phyloP scores from a whole-genome alignment of 2,113 vertebrate genomes.

The Rhinogobius similis region DNA sequence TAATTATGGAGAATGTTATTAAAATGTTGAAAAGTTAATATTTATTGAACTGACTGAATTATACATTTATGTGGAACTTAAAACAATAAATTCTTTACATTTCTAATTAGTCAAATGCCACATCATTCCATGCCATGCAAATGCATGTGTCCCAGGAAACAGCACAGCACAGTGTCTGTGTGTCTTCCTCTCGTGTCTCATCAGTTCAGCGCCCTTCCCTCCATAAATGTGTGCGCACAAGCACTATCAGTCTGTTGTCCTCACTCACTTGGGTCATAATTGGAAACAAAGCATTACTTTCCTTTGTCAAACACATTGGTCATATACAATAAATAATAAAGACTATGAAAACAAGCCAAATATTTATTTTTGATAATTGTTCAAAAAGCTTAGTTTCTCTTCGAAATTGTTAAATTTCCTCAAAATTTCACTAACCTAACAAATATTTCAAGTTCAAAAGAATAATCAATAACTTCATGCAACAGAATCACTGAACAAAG shows the following conservation, averaged over 20 bases:
- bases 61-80: too few relatives aligned
- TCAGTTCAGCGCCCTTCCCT: too few relatives aligned
- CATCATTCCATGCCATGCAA: too few relatives aligned
- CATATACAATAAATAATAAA: slow-evolving; percentile 49
- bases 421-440: background rate
- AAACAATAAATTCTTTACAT: too few relatives aligned
- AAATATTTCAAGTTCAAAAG: background rate
- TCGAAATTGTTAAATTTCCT: background rate
- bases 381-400: background rate
- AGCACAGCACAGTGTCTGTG: too few relatives aligned
- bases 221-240: background rate
- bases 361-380: slow-evolving; percentile 55
- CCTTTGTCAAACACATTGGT: slow-evolving; percentile 38
- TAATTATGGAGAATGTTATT: too few relatives aligned
- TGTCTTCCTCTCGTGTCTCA: too few relatives aligned
- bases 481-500: slow-evolving; percentile 4
- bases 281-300: slow-evolving; percentile 71
- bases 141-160: too few relatives aligned
- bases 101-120: too few relatives aligned
- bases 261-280: slow-evolving; percentile 64
- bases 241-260: slow-evolving; percentile 38
- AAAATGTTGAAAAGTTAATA: too few relatives aligned
- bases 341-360: slow-evolving; percentile 12
- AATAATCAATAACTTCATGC: slow-evolving; percentile 9
- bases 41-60: too few relatives aligned